These are phyloP conservation scores for Datnioides undecimradiatus DNA, from an alignment of 2,113 vertebrate genomes.

Conservation along the genomic window DNA sequence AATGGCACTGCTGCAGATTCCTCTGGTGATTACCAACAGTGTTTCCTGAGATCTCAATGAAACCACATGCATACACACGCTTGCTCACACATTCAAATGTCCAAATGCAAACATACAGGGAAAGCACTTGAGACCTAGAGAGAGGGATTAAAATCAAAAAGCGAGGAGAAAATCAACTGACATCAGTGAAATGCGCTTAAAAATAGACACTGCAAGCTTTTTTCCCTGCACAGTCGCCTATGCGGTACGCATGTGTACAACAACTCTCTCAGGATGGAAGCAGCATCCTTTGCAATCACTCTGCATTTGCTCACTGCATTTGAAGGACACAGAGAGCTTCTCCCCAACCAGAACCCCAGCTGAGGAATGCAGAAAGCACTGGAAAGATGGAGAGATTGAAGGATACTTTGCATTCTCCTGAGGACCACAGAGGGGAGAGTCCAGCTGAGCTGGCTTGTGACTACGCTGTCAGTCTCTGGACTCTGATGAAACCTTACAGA, in stretches of 20 bases:
- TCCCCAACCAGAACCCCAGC: slow-evolving; percentile 52
- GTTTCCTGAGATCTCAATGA: slow-evolving; percentile 74
- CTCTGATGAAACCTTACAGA: slow-evolving; percentile 68
- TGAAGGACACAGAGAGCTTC: slow-evolving; percentile 58
- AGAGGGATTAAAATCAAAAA: slow-evolving; percentile 41
- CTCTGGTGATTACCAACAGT: slow-evolving; percentile 67
- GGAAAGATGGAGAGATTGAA: slow-evolving; percentile 42
- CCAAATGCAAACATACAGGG: slow-evolving; percentile 57
- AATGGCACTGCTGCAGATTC: slow-evolving; percentile 78
- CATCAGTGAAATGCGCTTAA: slow-evolving; percentile 60
- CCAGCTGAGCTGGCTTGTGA: slow-evolving; percentile 53
- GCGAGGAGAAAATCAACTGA: slow-evolving; percentile 31
- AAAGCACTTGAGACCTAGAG: slow-evolving; percentile 61
- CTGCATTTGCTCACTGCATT: slow-evolving; percentile 66
- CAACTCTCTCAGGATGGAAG: slow-evolving; percentile 75
- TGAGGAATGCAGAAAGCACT: slow-evolving; percentile 60
- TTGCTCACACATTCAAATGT: slow-evolving; percentile 69
- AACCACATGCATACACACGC: slow-evolving; percentile 65
- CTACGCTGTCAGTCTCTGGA: slow-evolving; percentile 52
- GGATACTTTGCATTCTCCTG: slow-evolving; percentile 53
- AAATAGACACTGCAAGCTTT: slow-evolving; percentile 71
- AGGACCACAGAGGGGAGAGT: slow-evolving; percentile 55
- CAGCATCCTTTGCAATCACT: slow-evolving; percentile 64
- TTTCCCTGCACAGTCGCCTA: slow-evolving; percentile 61
- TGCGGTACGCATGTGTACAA: slow-evolving; percentile 53